Percentiles rank a stretch among this genome's conserved stretches.
Evolutionary conservation across 2,797 vertebrate species (phyloP).

Genomic region (Falco biarmicus): DNA sequence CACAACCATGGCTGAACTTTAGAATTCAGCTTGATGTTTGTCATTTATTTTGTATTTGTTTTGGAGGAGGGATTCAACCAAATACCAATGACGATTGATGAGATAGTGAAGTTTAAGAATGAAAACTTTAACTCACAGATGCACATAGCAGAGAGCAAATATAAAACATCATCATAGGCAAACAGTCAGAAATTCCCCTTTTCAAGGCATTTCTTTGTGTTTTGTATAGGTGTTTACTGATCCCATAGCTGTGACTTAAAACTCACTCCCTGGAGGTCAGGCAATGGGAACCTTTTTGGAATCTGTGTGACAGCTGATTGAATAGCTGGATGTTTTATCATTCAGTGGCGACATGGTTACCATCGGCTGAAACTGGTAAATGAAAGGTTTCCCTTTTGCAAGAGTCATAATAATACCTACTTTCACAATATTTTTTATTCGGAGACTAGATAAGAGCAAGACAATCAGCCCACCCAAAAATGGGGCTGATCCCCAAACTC

Average conservation of each 20-base stretch:
- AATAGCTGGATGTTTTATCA: background rate
- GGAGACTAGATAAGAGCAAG: background rate
- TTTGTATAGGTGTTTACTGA: background rate
- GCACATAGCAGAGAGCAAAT: background rate
- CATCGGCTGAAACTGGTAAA: background rate
- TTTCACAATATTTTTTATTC: background rate
- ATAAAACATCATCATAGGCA: background rate
- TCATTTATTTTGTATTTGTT: background rate
- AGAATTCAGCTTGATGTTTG: background rate
- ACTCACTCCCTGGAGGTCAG: background rate
- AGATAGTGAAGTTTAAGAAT: background rate
- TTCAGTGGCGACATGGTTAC: fast-evolving
- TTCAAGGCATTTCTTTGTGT: background rate
- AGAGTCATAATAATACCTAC: background rate
- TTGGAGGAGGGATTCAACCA: background rate
- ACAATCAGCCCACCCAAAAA: background rate
- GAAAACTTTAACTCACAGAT: background rate
- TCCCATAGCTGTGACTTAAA: background rate
- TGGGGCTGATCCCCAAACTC: background rate
- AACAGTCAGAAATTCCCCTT: background rate
- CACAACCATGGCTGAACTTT: background rate
- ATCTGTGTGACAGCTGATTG: background rate
- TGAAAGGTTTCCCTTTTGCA: background rate
- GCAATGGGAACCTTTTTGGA: background rate
- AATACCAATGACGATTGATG: background rate